These are phyloP conservation scores for Bombyx huttoni DNA, from an alignment of 2,888 invertebrate species.

Conservation along the genomic window DNA sequence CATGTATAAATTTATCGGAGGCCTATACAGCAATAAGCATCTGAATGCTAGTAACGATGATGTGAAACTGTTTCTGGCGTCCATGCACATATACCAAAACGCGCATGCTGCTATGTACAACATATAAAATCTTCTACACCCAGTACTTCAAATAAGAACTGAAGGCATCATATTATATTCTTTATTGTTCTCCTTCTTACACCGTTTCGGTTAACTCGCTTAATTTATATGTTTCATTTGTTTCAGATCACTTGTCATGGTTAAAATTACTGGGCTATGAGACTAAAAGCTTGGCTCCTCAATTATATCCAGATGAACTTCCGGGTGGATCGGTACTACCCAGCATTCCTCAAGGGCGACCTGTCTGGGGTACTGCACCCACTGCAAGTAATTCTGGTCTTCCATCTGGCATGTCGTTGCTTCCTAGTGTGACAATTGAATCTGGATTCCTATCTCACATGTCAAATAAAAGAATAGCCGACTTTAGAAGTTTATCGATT, in stretches of 20 bases:
- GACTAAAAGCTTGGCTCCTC: conserved; percentile 87
- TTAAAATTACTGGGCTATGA: conserved; percentile 88
- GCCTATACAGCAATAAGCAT: no score
- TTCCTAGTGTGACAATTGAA: conserved; percentile 80
- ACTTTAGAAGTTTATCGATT: conserved; percentile 81
- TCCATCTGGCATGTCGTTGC: conserved; percentile 75
- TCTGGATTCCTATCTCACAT: conserved; percentile 89
- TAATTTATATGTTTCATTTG: conserved; percentile 4
- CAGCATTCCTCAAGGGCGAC: conserved; percentile 70
- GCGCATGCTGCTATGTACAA: no score
- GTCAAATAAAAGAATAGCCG: conserved; percentile 83
- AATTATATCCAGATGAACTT: conserved; percentile 81
- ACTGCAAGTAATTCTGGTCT: conserved; percentile 66
- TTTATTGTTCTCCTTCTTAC: no score
- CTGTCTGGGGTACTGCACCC: conserved; percentile 70
- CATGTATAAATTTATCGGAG: no score
- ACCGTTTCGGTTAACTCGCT: neutral
- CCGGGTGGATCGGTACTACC: conserved; percentile 79
- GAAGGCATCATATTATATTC: no score
- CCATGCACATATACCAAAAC: no score
- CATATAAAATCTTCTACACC: no score
- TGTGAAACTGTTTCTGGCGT: no score
- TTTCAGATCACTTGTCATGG: conserved; percentile 88
- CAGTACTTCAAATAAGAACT: no score
- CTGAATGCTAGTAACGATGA: no score